Evolutionary conservation across 2,113 vertebrate genomes (phyloP).

Genomic region (Camelus dromedarius): DNA sequence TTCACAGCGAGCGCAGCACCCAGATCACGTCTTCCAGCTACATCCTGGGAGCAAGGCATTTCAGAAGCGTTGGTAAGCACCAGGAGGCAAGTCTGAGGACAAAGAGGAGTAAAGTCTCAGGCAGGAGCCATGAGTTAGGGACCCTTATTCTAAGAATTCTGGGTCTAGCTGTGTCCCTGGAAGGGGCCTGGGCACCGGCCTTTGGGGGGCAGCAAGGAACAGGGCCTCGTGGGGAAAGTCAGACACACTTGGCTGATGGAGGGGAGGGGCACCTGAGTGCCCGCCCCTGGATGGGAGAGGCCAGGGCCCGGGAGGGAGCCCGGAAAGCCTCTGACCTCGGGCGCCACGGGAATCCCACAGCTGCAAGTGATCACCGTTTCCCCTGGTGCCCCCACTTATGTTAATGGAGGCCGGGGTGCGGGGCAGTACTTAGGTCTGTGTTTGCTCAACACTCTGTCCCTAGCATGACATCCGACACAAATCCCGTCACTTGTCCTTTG

Average conservation of each 20-base stretch:
- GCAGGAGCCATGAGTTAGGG: neutral
- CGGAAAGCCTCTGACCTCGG: neutral
- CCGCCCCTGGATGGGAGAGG: too few relatives aligned
- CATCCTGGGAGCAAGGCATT: fast-evolving
- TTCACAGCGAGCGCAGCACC: too few relatives aligned
- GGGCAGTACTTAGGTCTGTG: too few relatives aligned
- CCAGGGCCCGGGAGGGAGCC: neutral
- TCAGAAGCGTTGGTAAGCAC: neutral
- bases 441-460: neutral
- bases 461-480: neutral
- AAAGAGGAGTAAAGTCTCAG: neutral
- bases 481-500: fast-evolving
- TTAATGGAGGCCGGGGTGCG: fast-evolving
- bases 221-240: too few relatives aligned
- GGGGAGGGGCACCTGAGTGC: neutral
- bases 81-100: neutral
- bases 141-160: fast-evolving
- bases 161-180: neutral
- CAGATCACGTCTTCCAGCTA: neutral
- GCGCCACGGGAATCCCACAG: neutral
- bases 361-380: neutral
- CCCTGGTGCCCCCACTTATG: fast-evolving
- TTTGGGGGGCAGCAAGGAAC: neutral
- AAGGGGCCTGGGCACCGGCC: neutral
- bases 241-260: neutral